A percentile compares a stretch with the other conserved stretches of the same genome.
These are phyloP conservation scores for Phylloscopus whistleri DNA, from an alignment of 2,113 vertebrate species.

Conservation along the genomic window DNA sequence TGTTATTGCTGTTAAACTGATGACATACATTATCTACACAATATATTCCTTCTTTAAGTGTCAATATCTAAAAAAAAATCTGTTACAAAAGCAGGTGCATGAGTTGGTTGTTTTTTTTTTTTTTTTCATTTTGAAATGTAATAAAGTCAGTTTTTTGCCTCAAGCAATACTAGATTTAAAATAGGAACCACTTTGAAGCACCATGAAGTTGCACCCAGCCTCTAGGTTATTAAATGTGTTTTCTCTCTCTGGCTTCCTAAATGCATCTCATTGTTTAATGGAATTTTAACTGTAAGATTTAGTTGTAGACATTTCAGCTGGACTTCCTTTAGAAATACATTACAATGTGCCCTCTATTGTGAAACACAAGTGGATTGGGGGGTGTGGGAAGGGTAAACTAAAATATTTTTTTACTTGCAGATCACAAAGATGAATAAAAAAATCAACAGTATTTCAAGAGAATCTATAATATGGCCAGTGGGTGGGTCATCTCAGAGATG, in stretches of 20 bases:
- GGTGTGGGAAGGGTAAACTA: too few relatives aligned
- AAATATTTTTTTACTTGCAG: neutral
- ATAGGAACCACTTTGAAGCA: slow-evolving; percentile 56
- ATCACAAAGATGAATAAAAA: neutral
- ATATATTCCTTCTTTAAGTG: slow-evolving; percentile 23
- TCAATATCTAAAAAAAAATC: slow-evolving; percentile 22
- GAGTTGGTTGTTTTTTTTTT: neutral
- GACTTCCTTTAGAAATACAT: slow-evolving; percentile 23
- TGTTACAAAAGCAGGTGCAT: slow-evolving; percentile 43
- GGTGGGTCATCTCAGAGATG: neutral
- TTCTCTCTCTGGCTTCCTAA: slow-evolving; percentile 46
- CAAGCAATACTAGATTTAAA: slow-evolving; percentile 54
- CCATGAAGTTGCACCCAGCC: slow-evolving; percentile 43
- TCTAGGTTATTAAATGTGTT: slow-evolving; percentile 58
- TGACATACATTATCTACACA: slow-evolving; percentile 3
- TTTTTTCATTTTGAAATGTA: slow-evolving; percentile 58
- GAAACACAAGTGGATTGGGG: neutral
- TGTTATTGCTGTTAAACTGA: neutral
- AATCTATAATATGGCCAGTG: neutral
- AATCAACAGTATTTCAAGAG: neutral
- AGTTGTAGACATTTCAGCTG: slow-evolving; percentile 24
- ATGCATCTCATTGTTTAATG: slow-evolving; percentile 44
- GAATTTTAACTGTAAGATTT: slow-evolving; percentile 34
- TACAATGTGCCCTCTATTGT: neutral
- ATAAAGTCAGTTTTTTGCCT: slow-evolving; percentile 52